A percentile compares a stretch with the other conserved stretches of the same genome.
These are phyloP conservation scores for Drosophila yooni DNA, from an alignment of 2,888 invertebrate species.

Conservation along the genomic window DNA sequence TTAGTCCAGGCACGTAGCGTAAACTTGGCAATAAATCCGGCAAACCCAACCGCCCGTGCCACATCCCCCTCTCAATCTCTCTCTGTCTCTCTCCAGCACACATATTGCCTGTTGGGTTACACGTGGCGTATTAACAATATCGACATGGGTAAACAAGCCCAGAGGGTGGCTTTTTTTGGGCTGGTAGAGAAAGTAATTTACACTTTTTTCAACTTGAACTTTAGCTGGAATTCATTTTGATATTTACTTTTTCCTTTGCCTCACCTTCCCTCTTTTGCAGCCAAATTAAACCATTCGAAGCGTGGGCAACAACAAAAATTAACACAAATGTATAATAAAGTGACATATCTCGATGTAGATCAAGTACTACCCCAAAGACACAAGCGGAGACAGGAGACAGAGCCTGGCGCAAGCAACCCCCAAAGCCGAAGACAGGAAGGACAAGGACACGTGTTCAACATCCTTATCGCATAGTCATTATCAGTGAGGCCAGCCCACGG, in stretches of 20 bases:
- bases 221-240: constrained; percentile 37
- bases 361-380: constrained; percentile 32
- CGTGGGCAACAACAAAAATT: constrained; percentile 61
- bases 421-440: constrained; percentile 30
- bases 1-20: constrained; percentile 84
- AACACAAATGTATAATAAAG: constrained; percentile 78
- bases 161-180: constrained; percentile 31
- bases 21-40: constrained; percentile 80
- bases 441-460: constrained; percentile 73
- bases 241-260: constrained; percentile 29
- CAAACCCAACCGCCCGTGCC: constrained; percentile 50
- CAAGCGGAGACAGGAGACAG: background rate
- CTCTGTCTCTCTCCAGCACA: constrained; percentile 3
- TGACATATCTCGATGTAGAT: constrained; percentile 67
- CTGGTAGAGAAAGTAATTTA: constrained; percentile 68
- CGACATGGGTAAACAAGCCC: constrained; percentile 77
- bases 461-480: constrained; percentile 64
- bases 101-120: constrained; percentile 48
- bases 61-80: constrained; percentile 5
- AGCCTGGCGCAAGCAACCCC: constrained; percentile 36
- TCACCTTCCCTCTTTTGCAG: constrained; percentile 32
- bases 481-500: constrained; percentile 34
- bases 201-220: constrained; percentile 69
- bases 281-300: constrained; percentile 57
- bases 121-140: constrained; percentile 78